These are phyloP conservation scores for Trisateles emortualis DNA, from an alignment of 2,888 invertebrate species.

Conservation along the genomic window DNA sequence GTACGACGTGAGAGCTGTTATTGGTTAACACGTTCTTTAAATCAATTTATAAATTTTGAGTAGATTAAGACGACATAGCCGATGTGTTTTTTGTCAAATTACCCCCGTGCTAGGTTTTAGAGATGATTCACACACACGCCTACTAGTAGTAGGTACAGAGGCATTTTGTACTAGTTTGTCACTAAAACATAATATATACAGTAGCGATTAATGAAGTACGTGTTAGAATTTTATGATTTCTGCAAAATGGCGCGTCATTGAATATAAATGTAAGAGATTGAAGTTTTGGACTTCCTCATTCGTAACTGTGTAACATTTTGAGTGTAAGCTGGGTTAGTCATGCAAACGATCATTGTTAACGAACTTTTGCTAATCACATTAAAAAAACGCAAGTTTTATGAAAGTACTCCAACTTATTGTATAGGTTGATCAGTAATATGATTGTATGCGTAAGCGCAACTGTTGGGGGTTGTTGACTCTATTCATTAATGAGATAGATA, in stretches of 20 bases:
- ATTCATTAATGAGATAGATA: no score
- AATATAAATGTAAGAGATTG: constrained; percentile 30
- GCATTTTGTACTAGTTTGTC: constrained; percentile 46
- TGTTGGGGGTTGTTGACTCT: no score
- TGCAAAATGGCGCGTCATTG: constrained; percentile 29
- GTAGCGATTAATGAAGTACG: constrained; percentile 17
- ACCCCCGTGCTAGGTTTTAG: not conserved
- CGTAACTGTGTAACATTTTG: not conserved
- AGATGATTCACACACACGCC: constrained; percentile 59
- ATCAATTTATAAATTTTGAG: no score
- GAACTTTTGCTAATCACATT: not conserved
- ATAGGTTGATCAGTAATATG: no score
- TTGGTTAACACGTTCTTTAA: no score
- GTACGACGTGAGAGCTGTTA: no score
- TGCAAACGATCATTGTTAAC: not conserved
- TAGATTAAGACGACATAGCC: not conserved
- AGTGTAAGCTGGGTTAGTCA: constrained; percentile 2
- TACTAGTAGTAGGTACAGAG: constrained; percentile 31
- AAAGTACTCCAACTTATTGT: not conserved
- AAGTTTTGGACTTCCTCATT: constrained; percentile 3
- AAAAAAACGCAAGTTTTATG: not conserved
- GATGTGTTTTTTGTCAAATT: no score
- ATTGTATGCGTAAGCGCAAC: no score
- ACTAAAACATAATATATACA: constrained; percentile 48
- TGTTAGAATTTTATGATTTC: constrained; percentile 23